Evolutionary conservation across 1,140 invertebrate species (phyloP), one percentile per base, ranked within the genome.

Genomic region (Heliconius hermathena): DNA sequence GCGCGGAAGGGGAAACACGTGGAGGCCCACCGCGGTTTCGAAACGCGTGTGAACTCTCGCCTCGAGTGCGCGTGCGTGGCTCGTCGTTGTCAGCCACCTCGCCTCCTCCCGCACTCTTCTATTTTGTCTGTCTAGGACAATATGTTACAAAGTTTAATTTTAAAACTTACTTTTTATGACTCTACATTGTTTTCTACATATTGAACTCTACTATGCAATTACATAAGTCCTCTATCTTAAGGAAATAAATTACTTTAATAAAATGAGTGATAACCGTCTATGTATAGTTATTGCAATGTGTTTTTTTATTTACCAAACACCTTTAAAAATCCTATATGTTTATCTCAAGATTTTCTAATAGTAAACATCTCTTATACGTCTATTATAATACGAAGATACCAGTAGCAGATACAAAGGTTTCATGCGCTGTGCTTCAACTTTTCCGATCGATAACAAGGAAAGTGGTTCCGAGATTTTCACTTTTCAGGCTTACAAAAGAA

Each of bases 11-110:
- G 85, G 83, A 88, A 84, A 88, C 93, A 93, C 91, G 93, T 93
- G 92, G 93, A 94, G 92, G 91, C 93, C 87, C 85, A 94, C 93
- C 89, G 91, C 87, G 92, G 91, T 89, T 89, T 87, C 87, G 85
- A 82, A 84, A 83, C 92, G 91, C 92, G 87, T 90, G 75, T 85
- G 87, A 89, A 90, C 92, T 92, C 87, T 89, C 86, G 80, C 81
- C 82, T 87, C 81, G 88, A 92, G 81, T 87, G 90, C 92, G 91
- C 91, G 84, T 93, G 91, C 92, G 91, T 92, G 85, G 87, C 86
- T 85, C 84, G 84, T 82, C 60, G 60, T 66, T 66, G 60, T 66
- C 86, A 82, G 75, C 82, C 83, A 82, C 77, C 83, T 86, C 88
- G 76, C 84, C 84, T 85, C 85, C 86, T 84, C 88, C 80, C 85